A percentile compares a stretch with the other conserved stretches of the same genome.
phyloP scores from a whole-genome alignment of 2,113 vertebrate genomes.

The Murina feae region DNA sequence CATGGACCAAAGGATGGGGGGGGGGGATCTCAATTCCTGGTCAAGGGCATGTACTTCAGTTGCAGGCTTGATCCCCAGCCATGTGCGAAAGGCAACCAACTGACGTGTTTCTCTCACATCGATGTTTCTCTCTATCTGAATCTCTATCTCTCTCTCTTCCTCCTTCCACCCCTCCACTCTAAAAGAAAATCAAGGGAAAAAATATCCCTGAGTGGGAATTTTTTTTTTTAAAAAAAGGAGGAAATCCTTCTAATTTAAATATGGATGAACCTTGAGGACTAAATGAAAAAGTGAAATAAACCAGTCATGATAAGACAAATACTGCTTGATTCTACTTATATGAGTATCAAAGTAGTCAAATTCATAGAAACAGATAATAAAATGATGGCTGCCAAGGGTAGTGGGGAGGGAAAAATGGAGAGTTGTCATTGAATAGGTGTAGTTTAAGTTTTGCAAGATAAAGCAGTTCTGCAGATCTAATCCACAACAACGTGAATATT shows the following conservation, averaged over 20 bases:
- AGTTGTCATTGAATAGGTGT: not conserved
- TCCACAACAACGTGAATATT: not conserved
- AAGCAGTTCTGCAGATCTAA: not conserved
- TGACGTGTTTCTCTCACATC: too few relatives aligned
- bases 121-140: too few relatives aligned
- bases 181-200: too few relatives aligned
- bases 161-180: too few relatives aligned
- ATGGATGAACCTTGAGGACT: not conserved
- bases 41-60: too few relatives aligned
- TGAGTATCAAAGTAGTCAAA: not conserved
- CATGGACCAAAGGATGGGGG: too few relatives aligned
- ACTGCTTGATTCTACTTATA: not conserved
- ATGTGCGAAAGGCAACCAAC: too few relatives aligned
- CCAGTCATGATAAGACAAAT: not conserved
- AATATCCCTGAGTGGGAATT: too few relatives aligned
- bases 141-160: too few relatives aligned
- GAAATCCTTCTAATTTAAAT: not conserved
- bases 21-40: too few relatives aligned
- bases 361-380: not conserved
- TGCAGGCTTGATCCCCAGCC: too few relatives aligned
- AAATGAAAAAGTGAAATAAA: conserved; percentile 14
- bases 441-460: not conserved
- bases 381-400: not conserved
- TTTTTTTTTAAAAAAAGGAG: not conserved
- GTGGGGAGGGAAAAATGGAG: not conserved